Evolutionary conservation across 2,113 vertebrate species (phyloP).

Genomic region (Brienomyrus longianalis): DNA sequence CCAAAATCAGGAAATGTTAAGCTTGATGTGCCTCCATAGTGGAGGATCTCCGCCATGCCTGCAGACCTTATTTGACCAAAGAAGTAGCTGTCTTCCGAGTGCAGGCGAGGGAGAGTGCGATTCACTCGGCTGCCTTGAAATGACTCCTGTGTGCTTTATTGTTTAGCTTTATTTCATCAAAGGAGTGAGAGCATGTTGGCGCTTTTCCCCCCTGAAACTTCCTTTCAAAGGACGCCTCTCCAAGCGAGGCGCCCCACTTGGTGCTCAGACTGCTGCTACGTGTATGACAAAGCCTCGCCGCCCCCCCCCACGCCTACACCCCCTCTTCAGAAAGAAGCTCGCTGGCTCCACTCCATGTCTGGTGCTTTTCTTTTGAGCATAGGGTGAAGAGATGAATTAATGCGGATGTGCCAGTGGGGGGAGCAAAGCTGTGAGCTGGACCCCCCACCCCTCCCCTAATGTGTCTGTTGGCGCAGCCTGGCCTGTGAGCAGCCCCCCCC

Average conservation of each 20-base stretch:
- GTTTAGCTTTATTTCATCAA: neutral
- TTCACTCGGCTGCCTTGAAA: neutral
- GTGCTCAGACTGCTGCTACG: neutral
- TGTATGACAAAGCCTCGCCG: neutral
- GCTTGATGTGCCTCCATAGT: neutral
- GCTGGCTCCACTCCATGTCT: neutral
- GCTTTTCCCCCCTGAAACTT: neutral
- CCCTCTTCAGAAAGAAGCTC: neutral
- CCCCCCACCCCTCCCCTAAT: constrained; percentile 2
- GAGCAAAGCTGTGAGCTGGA: neutral
- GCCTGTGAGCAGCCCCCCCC: neutral
- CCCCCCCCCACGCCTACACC: neutral
- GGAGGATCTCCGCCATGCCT: neutral
- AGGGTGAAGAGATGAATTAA: constrained; percentile 10
- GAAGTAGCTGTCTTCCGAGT: neutral
- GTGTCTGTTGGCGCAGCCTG: neutral
- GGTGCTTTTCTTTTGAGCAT: neutral
- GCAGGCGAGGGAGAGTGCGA: neutral
- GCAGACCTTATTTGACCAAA: neutral
- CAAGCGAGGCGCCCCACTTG: neutral
- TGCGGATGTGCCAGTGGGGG: neutral
- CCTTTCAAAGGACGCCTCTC: neutral
- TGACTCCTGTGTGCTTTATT: neutral
- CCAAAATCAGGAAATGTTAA: constrained; percentile 7
- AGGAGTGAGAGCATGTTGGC: neutral